These are phyloP conservation scores for Mionectes macconnelli DNA, from an alignment of 2,113 vertebrate species.

Conservation along the genomic window DNA sequence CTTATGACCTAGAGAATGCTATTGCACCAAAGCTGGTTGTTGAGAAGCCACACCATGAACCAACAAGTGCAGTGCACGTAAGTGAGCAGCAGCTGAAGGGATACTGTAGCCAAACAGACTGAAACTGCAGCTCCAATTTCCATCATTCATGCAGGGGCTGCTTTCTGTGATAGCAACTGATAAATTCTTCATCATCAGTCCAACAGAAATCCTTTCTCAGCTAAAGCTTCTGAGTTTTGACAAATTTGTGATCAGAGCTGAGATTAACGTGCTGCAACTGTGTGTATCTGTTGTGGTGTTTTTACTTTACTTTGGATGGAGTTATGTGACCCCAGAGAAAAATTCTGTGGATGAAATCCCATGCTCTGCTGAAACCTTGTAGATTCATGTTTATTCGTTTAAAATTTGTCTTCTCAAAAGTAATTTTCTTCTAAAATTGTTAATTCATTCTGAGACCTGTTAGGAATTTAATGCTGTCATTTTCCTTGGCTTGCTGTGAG, in stretches of 20 bases:
- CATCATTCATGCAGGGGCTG: background rate
- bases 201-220: background rate
- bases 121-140: background rate
- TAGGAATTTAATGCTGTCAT: conserved; percentile 22
- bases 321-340: background rate
- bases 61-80: background rate
- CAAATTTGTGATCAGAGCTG: conserved; percentile 2
- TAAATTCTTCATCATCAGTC: background rate
- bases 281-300: background rate
- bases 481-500: conserved; percentile 1
- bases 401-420: conserved; percentile 1
- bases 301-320: background rate
- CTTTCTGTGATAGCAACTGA: background rate
- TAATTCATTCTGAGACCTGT: conserved; percentile 14
- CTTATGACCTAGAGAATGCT: background rate
- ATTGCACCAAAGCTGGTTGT: background rate
- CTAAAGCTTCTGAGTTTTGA: conserved; percentile 2
- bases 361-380: background rate
- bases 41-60: background rate
- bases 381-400: conserved; percentile 22
- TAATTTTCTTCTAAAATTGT: background rate
- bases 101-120: background rate
- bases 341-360: background rate
- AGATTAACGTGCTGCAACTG: background rate
- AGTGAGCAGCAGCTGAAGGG: background rate